Conservation (phyloP, 2,797 vertebrate genomes). For the Xerus rutilus region DNA sequence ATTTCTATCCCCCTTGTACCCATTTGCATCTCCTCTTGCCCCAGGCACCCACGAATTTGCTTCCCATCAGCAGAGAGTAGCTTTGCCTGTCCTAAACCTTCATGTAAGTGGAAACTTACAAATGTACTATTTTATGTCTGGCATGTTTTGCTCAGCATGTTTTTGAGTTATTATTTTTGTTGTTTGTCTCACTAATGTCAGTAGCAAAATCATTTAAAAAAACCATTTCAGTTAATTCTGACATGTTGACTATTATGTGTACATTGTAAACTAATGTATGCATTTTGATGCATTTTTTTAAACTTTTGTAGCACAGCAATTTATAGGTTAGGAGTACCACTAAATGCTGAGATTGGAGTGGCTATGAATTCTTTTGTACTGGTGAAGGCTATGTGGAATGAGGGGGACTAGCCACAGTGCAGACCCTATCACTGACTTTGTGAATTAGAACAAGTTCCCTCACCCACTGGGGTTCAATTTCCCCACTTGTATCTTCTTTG, state of each 20-base stretch:
- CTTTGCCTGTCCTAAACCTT: neutral
- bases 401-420: neutral
- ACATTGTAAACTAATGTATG: neutral
- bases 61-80: neutral
- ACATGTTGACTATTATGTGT: conserved; percentile 4
- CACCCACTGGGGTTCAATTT: neutral
- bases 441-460: neutral
- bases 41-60: neutral
- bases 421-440: neutral
- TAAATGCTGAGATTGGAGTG: neutral
- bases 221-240: conserved; percentile 14
- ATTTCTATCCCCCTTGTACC: neutral
- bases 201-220: neutral
- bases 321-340: neutral
- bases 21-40: neutral
- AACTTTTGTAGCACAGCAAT: neutral
- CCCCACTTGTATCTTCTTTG: neutral
- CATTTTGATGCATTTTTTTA: neutral
- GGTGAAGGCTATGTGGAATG: neutral
- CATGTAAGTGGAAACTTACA: neutral
- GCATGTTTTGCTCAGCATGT: neutral
- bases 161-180: neutral
- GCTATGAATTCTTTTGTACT: neutral
- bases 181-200: neutral
- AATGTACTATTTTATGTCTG: neutral